Percentiles rank a stretch among this genome's conserved stretches.
Conservation (phyloP, 2,797 vertebrate genomes). For the Acropternis orthonyx region DNA sequence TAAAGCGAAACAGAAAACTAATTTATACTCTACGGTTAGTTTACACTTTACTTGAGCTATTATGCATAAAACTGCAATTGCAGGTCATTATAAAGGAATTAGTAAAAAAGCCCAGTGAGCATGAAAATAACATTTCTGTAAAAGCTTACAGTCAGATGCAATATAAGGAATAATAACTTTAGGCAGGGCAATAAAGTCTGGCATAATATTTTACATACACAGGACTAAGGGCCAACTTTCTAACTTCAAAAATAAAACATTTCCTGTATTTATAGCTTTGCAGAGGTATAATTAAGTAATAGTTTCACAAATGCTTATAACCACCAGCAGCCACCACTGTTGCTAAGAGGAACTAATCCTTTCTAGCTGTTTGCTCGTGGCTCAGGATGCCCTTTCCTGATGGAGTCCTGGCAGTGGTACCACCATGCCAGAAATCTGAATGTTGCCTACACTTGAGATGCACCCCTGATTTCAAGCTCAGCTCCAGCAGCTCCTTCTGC, state of each 20-base stretch:
- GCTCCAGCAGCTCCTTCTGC: neutral
- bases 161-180: neutral
- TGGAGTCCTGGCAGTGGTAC: neutral
- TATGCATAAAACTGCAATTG: neutral
- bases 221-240: neutral
- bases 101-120: neutral
- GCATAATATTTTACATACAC: neutral
- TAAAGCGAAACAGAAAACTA: neutral
- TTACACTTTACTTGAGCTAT: neutral
- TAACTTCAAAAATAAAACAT: neutral
- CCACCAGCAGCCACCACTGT: neutral
- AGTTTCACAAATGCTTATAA: neutral
- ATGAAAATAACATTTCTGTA: neutral
- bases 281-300: neutral
- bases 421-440: fast-evolving
- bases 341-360: neutral
- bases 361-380: neutral
- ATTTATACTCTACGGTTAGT: neutral
- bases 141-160: neutral
- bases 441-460: neutral
- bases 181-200: neutral
- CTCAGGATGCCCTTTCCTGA: neutral
- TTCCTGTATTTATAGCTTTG: neutral
- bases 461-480: neutral
- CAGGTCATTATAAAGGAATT: neutral